Conservation (phyloP, 1,140 invertebrate genomes). For the Bombus polaris region DNA sequence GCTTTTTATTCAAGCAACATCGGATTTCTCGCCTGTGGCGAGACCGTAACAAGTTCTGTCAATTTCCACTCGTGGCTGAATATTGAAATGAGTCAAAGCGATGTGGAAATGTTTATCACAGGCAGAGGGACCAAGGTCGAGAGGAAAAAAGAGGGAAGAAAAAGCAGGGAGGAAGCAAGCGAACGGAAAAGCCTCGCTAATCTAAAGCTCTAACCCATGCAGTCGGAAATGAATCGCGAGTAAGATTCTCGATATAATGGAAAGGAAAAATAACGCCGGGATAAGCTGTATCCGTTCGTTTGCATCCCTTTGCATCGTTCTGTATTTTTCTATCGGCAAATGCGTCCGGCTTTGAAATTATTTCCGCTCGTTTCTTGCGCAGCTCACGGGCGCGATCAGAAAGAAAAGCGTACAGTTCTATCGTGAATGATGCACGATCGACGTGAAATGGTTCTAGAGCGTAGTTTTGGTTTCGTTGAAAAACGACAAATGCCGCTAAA, state of each 20-base stretch:
- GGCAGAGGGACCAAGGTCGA: neutral
- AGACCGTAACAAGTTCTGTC: slow-evolving; percentile 59
- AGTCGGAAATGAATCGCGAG: slow-evolving; percentile 67
- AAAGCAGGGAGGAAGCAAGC: slow-evolving; percentile 17
- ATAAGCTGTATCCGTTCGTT: slow-evolving; percentile 35
- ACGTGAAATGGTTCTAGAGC: neutral
- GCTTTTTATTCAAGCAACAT: slow-evolving; percentile 27
- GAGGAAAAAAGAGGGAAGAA: neutral
- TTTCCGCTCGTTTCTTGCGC: slow-evolving; percentile 17
- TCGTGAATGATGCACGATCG: neutral
- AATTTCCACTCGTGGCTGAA: slow-evolving; percentile 41
- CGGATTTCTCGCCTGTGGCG: slow-evolving; percentile 53
- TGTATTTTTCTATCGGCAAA: slow-evolving; percentile 36
- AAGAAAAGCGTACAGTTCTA: neutral
- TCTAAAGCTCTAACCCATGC: slow-evolving; percentile 41
- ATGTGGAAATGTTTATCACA: slow-evolving; percentile 51
- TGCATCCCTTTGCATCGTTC: slow-evolving; percentile 8
- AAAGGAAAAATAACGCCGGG: slow-evolving; percentile 46
- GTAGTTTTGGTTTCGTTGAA: neutral
- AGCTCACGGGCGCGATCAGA: neutral
- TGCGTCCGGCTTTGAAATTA: slow-evolving; percentile 13
- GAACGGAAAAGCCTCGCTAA: slow-evolving; percentile 57
- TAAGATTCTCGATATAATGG: slow-evolving; percentile 56
- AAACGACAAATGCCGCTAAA: neutral
- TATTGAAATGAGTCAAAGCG: slow-evolving; percentile 66